Evolutionary conservation across 2,797 vertebrate genomes (phyloP).

Genomic region (Anguilla obscura): DNA sequence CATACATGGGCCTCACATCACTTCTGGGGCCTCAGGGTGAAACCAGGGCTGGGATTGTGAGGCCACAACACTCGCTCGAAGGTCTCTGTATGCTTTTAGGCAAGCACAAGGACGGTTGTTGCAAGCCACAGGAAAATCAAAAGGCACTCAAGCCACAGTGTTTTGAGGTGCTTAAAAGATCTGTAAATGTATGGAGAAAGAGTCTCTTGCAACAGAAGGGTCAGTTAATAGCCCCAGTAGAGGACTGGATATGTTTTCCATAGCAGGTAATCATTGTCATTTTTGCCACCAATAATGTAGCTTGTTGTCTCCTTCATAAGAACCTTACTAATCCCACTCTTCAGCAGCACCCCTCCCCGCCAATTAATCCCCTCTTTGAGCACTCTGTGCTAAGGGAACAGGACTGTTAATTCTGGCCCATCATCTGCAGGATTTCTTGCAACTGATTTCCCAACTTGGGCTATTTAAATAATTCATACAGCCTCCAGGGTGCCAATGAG

Average conservation of each 20-base stretch:
- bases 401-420: not conserved
- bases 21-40: conserved; percentile 9
- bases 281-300: not conserved
- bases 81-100: not conserved
- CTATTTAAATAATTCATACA: conserved; percentile 17
- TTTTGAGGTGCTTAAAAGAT: not conserved
- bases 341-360: not conserved
- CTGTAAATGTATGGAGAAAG: not conserved
- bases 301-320: not conserved
- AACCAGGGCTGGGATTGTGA: not conserved
- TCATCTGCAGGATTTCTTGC: not conserved
- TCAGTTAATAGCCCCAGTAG: not conserved
- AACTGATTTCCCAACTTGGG: not conserved
- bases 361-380: conserved; percentile 22
- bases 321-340: conserved; percentile 7
- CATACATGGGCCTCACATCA: not conserved
- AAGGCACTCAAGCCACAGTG: not conserved
- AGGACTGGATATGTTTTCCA: not conserved
- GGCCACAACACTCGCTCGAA: not conserved
- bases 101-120: not conserved
- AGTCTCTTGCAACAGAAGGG: not conserved
- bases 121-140: not conserved
- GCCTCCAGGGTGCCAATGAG: conserved; percentile 12
- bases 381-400: not conserved
- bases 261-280: not conserved